Evolutionary conservation across 1,140 invertebrate species (phyloP).

Genomic region (Elymnias hypermnestra): DNA sequence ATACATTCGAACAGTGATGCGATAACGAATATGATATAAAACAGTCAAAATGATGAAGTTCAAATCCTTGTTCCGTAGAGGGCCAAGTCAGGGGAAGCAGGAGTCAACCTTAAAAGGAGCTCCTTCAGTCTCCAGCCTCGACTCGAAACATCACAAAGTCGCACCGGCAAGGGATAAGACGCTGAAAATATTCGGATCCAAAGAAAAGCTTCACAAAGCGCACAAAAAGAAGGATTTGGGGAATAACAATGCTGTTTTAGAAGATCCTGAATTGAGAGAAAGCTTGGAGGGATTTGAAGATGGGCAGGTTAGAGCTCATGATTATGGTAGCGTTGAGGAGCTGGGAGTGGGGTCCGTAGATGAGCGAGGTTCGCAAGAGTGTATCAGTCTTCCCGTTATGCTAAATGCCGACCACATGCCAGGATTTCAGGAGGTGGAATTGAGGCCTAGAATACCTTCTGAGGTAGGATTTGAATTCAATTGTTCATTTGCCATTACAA

Average conservation of each 20-base stretch:
- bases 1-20: conserved; percentile 51
- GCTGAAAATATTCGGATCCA: conserved; percentile 68
- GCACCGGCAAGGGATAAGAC: conserved; percentile 68
- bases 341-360: conserved; percentile 51
- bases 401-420: conserved; percentile 63
- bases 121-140: conserved; percentile 73
- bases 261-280: conserved; percentile 54
- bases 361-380: conserved; percentile 63
- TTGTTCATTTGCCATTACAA: too few relatives aligned
- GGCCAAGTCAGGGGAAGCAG: conserved; percentile 75
- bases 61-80: conserved; percentile 88
- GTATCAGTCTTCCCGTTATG: conserved; percentile 62
- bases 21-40: conserved; percentile 56
- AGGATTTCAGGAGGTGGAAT: conserved; percentile 62
- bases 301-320: conserved; percentile 31
- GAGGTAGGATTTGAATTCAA: conserved; percentile 38
- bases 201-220: conserved; percentile 70
- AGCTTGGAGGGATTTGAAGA: conserved; percentile 46
- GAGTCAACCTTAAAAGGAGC: conserved; percentile 64
- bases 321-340: conserved; percentile 44
- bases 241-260: conserved; percentile 64
- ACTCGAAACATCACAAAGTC: conserved; percentile 76
- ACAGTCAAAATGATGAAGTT: conserved; percentile 85
- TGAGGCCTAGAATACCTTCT: conserved; percentile 52
- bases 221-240: conserved; percentile 66